Conservation (phyloP, 2,113 vertebrate genomes). For the Neolamprologus tretocephalus region DNA sequence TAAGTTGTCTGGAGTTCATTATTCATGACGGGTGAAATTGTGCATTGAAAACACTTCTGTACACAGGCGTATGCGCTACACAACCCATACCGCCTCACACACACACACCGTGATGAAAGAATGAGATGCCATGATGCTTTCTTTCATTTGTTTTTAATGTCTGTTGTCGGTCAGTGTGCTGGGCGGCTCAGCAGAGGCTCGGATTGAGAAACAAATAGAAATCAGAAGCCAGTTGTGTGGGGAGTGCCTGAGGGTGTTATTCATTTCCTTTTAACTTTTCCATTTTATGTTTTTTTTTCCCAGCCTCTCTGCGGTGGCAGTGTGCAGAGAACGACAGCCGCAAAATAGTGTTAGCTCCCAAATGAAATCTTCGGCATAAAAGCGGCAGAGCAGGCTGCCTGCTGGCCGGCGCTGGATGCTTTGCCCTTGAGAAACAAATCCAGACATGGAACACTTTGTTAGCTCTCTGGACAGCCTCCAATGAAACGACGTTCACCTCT, state of each 20-base stretch:
- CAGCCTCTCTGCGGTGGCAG: background rate
- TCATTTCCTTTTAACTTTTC: conserved; percentile 55
- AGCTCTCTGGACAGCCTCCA: conserved; percentile 14
- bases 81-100: background rate
- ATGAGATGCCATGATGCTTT: background rate
- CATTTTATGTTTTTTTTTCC: background rate
- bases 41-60: background rate
- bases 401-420: conserved; percentile 1
- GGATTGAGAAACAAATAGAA: conserved; percentile 56
- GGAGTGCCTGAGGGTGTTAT: conserved; percentile 37
- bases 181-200: background rate
- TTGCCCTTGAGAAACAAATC: conserved; percentile 58
- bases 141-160: conserved; percentile 30
- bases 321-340: background rate
- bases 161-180: background rate
- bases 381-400: conserved; percentile 2
- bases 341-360: conserved; percentile 54
- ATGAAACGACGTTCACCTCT: background rate
- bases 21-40: conserved; percentile 15
- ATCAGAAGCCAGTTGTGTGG: conserved; percentile 30
- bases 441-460: conserved; percentile 40
- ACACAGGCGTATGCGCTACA: background rate
- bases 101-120: background rate
- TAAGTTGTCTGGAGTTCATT: background rate
- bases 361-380: conserved; percentile 51